A percentile compares a stretch with the other conserved stretches of the same genome.
These are phyloP conservation scores for Pammene aurita DNA, from an alignment of 2,888 invertebrate genomes.

Conservation along the genomic window DNA sequence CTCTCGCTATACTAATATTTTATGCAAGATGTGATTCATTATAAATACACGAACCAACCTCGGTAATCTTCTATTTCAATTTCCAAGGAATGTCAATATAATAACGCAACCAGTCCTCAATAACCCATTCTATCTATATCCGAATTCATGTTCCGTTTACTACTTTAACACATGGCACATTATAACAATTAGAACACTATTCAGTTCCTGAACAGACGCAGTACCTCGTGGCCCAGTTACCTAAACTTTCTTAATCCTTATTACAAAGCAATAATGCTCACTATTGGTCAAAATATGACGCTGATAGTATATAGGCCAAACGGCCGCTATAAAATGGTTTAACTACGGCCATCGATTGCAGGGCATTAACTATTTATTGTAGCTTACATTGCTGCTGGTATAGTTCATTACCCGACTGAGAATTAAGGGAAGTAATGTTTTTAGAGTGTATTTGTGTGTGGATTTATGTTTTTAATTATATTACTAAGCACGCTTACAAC, in stretches of 20 bases:
- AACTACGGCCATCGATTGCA: conserved; percentile 23
- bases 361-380: conserved; percentile 23
- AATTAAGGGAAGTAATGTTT: neutral
- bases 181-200: conserved; percentile 50
- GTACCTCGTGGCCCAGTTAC: neutral
- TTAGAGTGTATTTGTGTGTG: neutral
- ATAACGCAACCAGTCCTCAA: conserved; percentile 32
- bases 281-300: no score
- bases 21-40: no score
- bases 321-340: conserved; percentile 44
- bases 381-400: conserved; percentile 14
- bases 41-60: no score
- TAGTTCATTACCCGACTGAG: conserved; percentile 6
- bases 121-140: conserved; percentile 32
- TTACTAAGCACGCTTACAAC: no score
- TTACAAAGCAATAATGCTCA: no score
- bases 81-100: conserved; percentile 20
- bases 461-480: neutral
- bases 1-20: no score
- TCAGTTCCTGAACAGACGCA: conserved; percentile 48
- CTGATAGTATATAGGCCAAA: conserved; percentile 45
- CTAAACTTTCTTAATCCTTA: no score
- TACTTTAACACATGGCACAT: conserved; percentile 39
- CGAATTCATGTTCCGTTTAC: conserved; percentile 34
- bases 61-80: no score